Evolutionary conservation across 2,797 vertebrate species (phyloP), one percentile per base, ranked within the genome.

Genomic region (Xiphophorus birchmanni): DNA sequence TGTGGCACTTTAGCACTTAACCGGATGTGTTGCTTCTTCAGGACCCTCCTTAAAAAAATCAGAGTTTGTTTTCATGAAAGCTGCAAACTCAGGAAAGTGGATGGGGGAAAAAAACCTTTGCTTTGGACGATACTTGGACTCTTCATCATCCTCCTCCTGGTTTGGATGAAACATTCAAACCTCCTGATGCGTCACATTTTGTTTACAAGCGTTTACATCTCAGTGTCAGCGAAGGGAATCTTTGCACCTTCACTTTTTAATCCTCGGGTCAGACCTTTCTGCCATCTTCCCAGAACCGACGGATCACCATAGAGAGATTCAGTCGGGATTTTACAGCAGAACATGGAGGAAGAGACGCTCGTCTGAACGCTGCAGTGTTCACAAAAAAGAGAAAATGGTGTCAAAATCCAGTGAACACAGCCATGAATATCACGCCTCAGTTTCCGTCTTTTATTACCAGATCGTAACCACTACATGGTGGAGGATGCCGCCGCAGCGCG

Each of bases 201-300:
- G 81, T 93, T 92, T 89, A 87, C 91, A 86, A 60, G 18, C 58
- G 90, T 93, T 92, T 88, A 75, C 84, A 9, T 74, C 79, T 82
- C 82, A 23, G 72, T 15, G 15, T 63, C 29, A 2, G 6, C 15
- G 56, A 29, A 5, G 6, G 0, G 78, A 75, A 77, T n/a, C 76
- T 85, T 69, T 73, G 86, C 82, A 83, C 84, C 84, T 84, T 85
- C 2, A 29, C 72, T 74, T 67, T 73, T 3, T 32, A 45, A 54
- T 60, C 54, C 56, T 54, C 10, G 63, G 32, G 44, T 32, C 60
- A 40, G 17, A 21, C 54, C 47, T 82, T 17, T 44, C 47, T 0
- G 4, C 6, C 63, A 5, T 69, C 80, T 17, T 76, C 18, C 74
- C 13, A 21, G n/a, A 32, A 52, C 7, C 4, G 23, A 44, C 18